Percentiles rank a stretch among this genome's conserved stretches.
phyloP scores from a whole-genome alignment of 2,888 invertebrate species.

The Hydriomena furcata region DNA sequence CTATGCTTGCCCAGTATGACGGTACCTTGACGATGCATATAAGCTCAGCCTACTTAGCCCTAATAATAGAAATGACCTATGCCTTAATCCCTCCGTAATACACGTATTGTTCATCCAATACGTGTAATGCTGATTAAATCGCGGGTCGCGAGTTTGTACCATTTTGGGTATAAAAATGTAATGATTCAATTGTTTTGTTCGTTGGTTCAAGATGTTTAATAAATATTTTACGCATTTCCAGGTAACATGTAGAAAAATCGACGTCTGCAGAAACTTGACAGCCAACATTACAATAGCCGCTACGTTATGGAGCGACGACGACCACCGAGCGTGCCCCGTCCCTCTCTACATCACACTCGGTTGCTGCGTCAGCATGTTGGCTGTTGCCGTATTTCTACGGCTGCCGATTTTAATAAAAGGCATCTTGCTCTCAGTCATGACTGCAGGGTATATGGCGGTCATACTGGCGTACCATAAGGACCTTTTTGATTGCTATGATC shows the following conservation, averaged over 20 bases:
- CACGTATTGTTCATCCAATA: no score
- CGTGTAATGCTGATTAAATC: no score
- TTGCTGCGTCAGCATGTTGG: conserved; percentile 92
- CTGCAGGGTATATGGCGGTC: conserved; percentile 90
- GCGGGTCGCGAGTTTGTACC: no score
- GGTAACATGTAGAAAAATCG: conserved; percentile 74
- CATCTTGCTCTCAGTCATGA: conserved; percentile 89
- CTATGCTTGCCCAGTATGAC: no score
- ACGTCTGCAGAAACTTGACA: conserved; percentile 69
- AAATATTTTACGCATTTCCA: conserved; percentile 40
- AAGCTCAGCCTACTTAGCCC: no score
- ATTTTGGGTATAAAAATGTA: no score
- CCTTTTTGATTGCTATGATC: conserved; percentile 92
- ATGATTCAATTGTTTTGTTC: no score
- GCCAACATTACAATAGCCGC: conserved; percentile 74
- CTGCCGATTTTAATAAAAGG: conserved; percentile 93
- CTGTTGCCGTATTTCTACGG: conserved; percentile 92
- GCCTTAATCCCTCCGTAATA: no score
- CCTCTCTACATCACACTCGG: conserved; percentile 95
- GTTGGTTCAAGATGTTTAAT: no score
- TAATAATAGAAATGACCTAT: no score
- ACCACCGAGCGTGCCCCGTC: conserved; percentile 91
- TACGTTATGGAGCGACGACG: conserved; percentile 72
- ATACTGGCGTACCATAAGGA: conserved; percentile 92
- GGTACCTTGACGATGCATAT: no score